Conservation (phyloP, 1,140 invertebrate species). For the Drosophila grimshawi region DNA sequence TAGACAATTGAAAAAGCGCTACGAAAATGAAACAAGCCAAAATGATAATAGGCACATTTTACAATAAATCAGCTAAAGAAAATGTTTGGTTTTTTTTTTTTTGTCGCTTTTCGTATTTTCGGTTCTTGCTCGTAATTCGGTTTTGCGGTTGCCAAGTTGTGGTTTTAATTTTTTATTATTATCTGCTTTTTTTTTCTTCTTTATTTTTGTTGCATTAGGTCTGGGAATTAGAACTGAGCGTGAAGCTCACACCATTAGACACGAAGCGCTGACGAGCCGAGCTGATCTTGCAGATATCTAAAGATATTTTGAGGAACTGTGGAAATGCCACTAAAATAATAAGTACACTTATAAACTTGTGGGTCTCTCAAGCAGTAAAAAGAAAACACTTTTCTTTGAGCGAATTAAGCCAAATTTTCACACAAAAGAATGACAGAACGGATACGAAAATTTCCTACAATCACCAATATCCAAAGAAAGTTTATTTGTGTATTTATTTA, state of each 20-base stretch:
- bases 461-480: no score
- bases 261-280: slow-evolving; percentile 11
- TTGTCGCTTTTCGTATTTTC: slow-evolving; percentile 2
- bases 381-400: no score
- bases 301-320: background rate
- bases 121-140: slow-evolving; percentile 7
- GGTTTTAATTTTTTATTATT: background rate
- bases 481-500: no score
- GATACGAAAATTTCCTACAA: no score
- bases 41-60: slow-evolving; percentile 50
- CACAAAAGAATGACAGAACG: no score
- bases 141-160: slow-evolving; percentile 12
- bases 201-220: slow-evolving; percentile 7
- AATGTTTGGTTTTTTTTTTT: slow-evolving; percentile 22
- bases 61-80: slow-evolving; percentile 50
- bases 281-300: slow-evolving; percentile 2
- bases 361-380: no score
- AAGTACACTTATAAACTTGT: background rate
- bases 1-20: slow-evolving; percentile 48
- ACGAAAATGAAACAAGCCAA: slow-evolving; percentile 38
- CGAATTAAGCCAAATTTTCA: no score
- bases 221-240: slow-evolving; percentile 47
- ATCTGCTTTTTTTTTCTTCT: background rate
- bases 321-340: background rate
- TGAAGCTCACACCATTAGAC: slow-evolving; percentile 36